Evolutionary conservation across 2,113 vertebrate genomes (phyloP).

Genomic region (Mola mola): DNA sequence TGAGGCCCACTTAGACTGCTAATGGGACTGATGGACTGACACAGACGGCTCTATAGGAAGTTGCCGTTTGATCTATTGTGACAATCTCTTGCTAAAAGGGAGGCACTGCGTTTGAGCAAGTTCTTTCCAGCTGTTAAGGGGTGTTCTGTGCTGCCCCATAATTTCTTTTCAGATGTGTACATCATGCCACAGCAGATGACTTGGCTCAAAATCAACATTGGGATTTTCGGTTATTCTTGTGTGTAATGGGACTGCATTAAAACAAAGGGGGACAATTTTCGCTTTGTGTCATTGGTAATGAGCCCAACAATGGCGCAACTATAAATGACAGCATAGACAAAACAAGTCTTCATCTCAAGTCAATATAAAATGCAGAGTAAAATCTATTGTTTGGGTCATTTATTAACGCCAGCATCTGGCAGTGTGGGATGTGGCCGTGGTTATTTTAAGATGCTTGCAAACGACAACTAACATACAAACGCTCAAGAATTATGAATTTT

Average conservation of each 20-base stretch:
- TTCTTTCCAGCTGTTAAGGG: no score
- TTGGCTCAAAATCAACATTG: no score
- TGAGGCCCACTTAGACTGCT: slow-evolving; percentile 74
- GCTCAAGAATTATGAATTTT: slow-evolving; percentile 5
- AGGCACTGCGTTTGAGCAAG: slow-evolving; percentile 25
- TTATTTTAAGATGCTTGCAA: slow-evolving; percentile 25
- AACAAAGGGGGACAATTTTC: not conserved
- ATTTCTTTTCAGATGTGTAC: no score
- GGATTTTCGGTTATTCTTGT: no score
- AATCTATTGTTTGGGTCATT: slow-evolving; percentile 26
- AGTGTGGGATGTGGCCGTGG: slow-evolving; percentile 40
- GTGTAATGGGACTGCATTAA: not conserved
- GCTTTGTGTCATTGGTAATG: slow-evolving; percentile 4
- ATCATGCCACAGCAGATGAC: no score
- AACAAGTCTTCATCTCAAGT: slow-evolving; percentile 17
- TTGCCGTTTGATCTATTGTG: slow-evolving; percentile 48
- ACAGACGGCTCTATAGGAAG: slow-evolving; percentile 60
- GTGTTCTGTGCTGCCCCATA: no score
- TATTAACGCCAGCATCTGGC: slow-evolving; percentile 47
- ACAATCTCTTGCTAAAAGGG: slow-evolving; percentile 39
- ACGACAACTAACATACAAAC: no score
- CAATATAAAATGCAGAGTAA: slow-evolving; percentile 12
- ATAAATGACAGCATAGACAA: slow-evolving; percentile 27
- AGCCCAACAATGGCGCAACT: slow-evolving; percentile 3
- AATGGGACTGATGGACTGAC: slow-evolving; percentile 75